Conservation (phyloP, 2,888 invertebrate species). For the Auanema freiburgensis region DNA sequence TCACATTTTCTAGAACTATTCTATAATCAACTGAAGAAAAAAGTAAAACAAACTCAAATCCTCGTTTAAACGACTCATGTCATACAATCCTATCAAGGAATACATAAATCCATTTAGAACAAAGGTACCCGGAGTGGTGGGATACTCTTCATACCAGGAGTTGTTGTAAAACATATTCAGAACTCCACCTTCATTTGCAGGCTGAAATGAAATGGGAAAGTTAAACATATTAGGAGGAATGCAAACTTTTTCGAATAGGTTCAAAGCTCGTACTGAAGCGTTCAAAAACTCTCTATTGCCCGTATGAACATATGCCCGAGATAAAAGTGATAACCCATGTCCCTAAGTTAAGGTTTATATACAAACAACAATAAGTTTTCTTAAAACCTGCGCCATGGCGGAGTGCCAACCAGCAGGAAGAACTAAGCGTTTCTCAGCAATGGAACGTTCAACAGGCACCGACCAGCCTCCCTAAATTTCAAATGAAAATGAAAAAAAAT, state of each 20-base stretch:
- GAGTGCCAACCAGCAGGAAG: constrained; percentile 90
- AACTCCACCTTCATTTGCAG: constrained; percentile 80
- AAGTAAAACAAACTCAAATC: neutral
- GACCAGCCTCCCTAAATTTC: constrained; percentile 78
- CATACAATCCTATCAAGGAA: constrained; percentile 90
- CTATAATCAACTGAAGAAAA: neutral
- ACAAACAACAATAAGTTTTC: too few species aligned
- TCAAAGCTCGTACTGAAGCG: constrained; percentile 75
- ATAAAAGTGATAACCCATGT: constrained; percentile 86
- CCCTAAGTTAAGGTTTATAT: constrained; percentile 70
- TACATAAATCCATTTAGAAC: constrained; percentile 98
- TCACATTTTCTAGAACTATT: neutral
- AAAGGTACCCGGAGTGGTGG: constrained; percentile 88
- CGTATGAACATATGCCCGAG: constrained; percentile 77
- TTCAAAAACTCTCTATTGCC: neutral
- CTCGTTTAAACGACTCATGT: constrained; percentile 69
- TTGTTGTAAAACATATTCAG: constrained; percentile 71
- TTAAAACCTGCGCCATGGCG: constrained; percentile 93
- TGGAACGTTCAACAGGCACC: constrained; percentile 77
- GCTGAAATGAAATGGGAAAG: constrained; percentile 44
- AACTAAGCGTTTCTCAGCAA: constrained; percentile 76
- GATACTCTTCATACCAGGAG: constrained; percentile 97
- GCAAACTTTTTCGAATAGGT: constrained; percentile 73
- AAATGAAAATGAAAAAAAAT: neutral
- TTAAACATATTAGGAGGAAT: neutral